Base-by-base conservation (phyloP, 2,888 invertebrate genomes). In the Dryobota labecula region DNA sequence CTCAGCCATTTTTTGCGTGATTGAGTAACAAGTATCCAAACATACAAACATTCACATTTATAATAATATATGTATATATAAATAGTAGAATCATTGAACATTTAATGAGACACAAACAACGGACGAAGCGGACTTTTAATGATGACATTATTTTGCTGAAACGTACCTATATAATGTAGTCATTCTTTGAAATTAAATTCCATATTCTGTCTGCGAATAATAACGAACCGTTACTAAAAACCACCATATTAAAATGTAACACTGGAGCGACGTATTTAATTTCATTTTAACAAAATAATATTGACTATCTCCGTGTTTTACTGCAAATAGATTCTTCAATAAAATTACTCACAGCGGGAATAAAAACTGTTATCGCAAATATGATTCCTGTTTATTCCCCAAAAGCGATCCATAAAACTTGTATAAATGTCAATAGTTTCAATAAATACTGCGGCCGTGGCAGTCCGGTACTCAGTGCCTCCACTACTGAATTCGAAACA, bases 401-500 rank as follows among this genome's bases (percentile, higher is more conserved):
- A 80, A 79, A 78, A 76, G 51, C 62, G 64, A 77, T 61, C 61
- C 70, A 84, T 82, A 88, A 84, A 82, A 80, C 80, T 66, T 78
- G 69, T 82, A 84, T 86, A 89, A 88, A 89, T 85, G 87, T 89
- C 89, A 90, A 91, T 90, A 89, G 87, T 91, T 90, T 90, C 90
- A 92, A 93, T 92, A 91, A 92, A 91, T 89, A 89, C 87, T 86
- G 85, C 87, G 88, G 87, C 81, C 84, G 84, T 85, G 88, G 87
- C 81, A 84, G 84, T 85, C 74, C 88, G 72, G 83, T 84, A 86
- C 74, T 84, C 85, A 87, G 89, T 83, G 86, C 86, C 84, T 87
- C 70, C 83, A 82, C 79, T 86, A 89, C 90, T 92, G 86, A 88
- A 95, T 95, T 95, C 95, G 66, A 76, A 78, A 88, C 95, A 95